Base-by-base conservation (phyloP, 1,140 invertebrate genomes). In the Drepana arcuata region DNA sequence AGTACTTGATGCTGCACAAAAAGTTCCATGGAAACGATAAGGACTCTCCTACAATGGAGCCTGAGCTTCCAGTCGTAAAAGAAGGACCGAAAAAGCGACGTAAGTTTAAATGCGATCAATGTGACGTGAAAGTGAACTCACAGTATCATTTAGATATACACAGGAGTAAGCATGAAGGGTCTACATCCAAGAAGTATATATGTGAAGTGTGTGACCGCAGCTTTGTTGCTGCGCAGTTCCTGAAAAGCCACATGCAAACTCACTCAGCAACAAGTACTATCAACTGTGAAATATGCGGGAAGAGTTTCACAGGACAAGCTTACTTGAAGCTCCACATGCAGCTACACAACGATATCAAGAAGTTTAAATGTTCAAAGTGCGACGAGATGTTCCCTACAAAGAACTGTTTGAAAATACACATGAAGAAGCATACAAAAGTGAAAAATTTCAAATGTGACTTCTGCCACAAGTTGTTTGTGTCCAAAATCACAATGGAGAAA, bases 371-470 rank as follows among this genome's bases (percentile, higher is more conserved):
- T 54, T 87, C 87, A 10, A 89, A 88, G 29, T 90, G 88, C 35
- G 86, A 88, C 11, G 89, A 90, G 35, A 88, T 88, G 53, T 88
- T 90, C 44, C 88, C 89, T 9, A 81, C 88, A 0, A 87, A 89
- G 29, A 89, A 89, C 41, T 88, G 89, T 51, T 61, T 86, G 38
- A 80, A 85, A 59, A 81, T 85, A 26, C 86, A 87, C 48, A 85
- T 86, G 77, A 83, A 82, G 27, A 83, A 80, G 33, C 82, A 84
- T 41, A 73, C 77, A 7, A 80, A 81, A 36, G 67, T 83, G 0
- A 84, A 84, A 62, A 84, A 84, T 40, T 85, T 83, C 41, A 75
- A 79, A 46, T 85, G 84, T 25, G 70, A 77, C 23, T 73, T 62
- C 11, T 86, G 84, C 44, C 70, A 67, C n/a, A 85, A 85, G 55